Percentiles rank a stretch among this genome's conserved stretches.
phyloP scores from a whole-genome alignment of 2,113 vertebrate species.

The Azemiops feae region DNA sequence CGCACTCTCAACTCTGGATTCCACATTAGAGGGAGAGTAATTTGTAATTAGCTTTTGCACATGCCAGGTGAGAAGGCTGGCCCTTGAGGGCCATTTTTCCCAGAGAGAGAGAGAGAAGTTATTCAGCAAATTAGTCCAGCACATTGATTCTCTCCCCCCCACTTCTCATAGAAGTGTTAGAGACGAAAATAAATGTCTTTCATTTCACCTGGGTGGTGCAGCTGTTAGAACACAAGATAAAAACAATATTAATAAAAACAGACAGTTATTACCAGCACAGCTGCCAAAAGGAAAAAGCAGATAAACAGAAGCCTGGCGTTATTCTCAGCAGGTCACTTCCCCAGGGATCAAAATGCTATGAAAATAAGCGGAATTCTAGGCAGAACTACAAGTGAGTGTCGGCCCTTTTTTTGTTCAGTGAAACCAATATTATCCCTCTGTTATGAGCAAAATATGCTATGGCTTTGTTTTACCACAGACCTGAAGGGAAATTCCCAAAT shows the following conservation, averaged over 20 bases:
- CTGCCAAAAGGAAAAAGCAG: conserved; percentile 38
- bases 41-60: conserved; percentile 61
- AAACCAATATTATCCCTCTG: neutral
- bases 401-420: neutral
- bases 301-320: conserved; percentile 37
- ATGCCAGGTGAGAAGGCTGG: conserved; percentile 41
- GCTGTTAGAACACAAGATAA: conserved; percentile 48
- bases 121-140: conserved; percentile 59
- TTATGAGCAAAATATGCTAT: neutral
- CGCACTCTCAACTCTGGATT: neutral
- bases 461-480: neutral
- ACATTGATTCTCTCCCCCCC: conserved; percentile 44
- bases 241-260: conserved; percentile 63
- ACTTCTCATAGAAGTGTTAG: conserved; percentile 33
- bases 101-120: conserved; percentile 50
- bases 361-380: conserved; percentile 19
- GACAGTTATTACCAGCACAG: conserved; percentile 46
- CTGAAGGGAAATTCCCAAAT: neutral
- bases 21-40: conserved; percentile 32
- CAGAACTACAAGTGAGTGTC: conserved; percentile 22
- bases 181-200: conserved; percentile 61
- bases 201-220: conserved; percentile 57
- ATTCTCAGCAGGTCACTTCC: conserved; percentile 30
- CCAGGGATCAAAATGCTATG: conserved; percentile 10
- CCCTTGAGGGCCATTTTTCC: conserved; percentile 43